Percentiles rank a stretch among this genome's conserved stretches.
These are phyloP conservation scores for Cerastis rubricosa DNA, from an alignment of 2,888 invertebrate species.

Conservation along the genomic window DNA sequence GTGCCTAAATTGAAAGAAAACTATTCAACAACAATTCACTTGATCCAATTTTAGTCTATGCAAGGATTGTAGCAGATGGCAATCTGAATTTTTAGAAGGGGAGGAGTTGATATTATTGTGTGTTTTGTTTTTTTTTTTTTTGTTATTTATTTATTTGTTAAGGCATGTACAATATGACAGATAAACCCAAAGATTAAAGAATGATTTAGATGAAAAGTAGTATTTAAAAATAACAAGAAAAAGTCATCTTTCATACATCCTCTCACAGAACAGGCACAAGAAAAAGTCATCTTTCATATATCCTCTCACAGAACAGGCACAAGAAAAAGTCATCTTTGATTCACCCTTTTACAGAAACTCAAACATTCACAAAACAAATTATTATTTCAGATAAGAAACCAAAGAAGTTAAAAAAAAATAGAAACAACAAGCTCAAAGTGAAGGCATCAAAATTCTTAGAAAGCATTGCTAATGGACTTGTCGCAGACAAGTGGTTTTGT, in stretches of 20 bases:
- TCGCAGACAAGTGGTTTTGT: slow-evolving; percentile 47
- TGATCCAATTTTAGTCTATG: neutral
- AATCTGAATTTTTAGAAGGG: neutral
- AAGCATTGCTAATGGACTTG: slow-evolving; percentile 20
- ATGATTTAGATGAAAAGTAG: no score
- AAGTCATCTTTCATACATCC: no score
- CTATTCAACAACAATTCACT: neutral
- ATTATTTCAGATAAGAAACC: slow-evolving; percentile 52
- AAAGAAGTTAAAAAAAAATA: slow-evolving; percentile 38
- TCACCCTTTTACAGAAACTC: no score
- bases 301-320: no score
- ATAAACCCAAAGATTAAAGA: no score
- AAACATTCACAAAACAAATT: neutral
- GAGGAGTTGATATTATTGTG: neutral
- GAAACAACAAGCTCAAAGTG: slow-evolving; percentile 5
- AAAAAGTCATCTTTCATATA: no score
- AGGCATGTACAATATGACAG: no score
- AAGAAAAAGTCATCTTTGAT: no score
- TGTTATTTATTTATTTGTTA: no score
- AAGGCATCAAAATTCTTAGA: slow-evolving; percentile 27
- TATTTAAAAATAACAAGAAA: no score
- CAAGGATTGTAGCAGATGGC: neutral
- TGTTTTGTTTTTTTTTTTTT: neutral
- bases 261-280: no score
- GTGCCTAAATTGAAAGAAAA: neutral